Base-by-base conservation (phyloP, 2,888 invertebrate species). In the Cerastis rubricosa region DNA sequence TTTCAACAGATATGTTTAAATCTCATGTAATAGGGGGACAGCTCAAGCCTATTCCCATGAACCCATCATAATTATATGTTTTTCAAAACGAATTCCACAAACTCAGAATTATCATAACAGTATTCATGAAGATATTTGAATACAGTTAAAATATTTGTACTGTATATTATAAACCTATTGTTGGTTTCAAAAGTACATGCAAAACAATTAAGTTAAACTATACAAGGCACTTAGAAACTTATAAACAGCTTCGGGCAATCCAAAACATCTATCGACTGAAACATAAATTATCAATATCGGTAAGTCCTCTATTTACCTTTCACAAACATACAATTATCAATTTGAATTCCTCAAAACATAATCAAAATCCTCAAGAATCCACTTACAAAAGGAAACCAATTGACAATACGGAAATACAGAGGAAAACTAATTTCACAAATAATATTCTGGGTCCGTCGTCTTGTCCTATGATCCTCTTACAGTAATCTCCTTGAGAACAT, bases 401-500 rank as follows among this genome's bases (percentile, higher is more conserved):
- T 43, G 74, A 66, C 74, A 73, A 83, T 80, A 64, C 71, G 71
- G 78, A 77, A 81, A 74, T 78, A 78, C 70, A 78, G 76, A 76
- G 64, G 78, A 81, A 76, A 87, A 88, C 88, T 88, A 87, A 87
- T 88, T 87, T 84, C 77, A 66, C 84, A 88, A 88, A 88, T 88
- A 82, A 85, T 87, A 87, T 87, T 87, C 84, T 71, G 75, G 71
- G 69, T 22, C 63, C 59, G 45, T 71, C 74, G 47, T 51, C 17
- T 61, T 74, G 79, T 75, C 64, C 80, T 76, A 73, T 88, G 87
- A 90, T 91, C 91, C 91, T 87, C 91, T 91, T 91, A 90, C 70
- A 6, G 68, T 91, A 90, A 90, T 91, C 90, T 83, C 86, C 78
- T 89, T 90, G 89, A 83, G 90, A 84, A 88, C 89, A 75, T 75